Evolutionary conservation across 2,113 vertebrate species (phyloP), one percentile per base, ranked within the genome.

Genomic region (Tor tambroides): DNA sequence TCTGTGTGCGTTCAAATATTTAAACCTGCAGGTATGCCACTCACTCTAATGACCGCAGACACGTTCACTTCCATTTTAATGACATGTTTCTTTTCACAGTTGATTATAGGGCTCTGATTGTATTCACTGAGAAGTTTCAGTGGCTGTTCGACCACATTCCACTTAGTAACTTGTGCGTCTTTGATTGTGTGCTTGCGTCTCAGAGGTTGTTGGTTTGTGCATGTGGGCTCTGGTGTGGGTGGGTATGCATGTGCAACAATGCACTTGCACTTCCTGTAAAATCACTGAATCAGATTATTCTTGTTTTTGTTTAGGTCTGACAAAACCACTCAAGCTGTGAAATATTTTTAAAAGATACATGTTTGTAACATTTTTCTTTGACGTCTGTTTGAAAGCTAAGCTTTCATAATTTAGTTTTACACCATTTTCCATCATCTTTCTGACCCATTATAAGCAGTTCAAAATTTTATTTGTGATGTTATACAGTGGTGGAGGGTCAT

Each of bases 121-220:
- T 76, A 35, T 61, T 35, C 41, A 35, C 43, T 17, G 30, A 59
- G 49, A 61, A 81, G 77, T 76, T 76, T 59, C 69, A 63, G 49
- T 54, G 23, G 84, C 80, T 35, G 84, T 84, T 86, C 3, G 15
- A 41, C 80, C 35, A n/a, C 85, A 89, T 89, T 89, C 51, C 84
- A 43, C 32, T 51, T 32, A 61, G 32, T 77, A 35, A 72, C 38
- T 14, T 51, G 4, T 46, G 14, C 10, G 1, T 78, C 59, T 28
- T 67, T 83, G 71, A 38, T 30, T 23, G 49, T 26, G 26, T 87
- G 19, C 28, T 51, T 63, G 43, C 19, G 2, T 83, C 17, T 56
- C 19, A 59, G 14, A 41, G n/a, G 35, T 84, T 81, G 54, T 59
- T 23, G 43, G 10, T 59, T 46, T 83, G 71, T 15, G 51, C 32